Percentiles rank a stretch among this genome's conserved stretches.
Conservation (phyloP, 1,140 invertebrate species). For the Sycobia sp. region DNA sequence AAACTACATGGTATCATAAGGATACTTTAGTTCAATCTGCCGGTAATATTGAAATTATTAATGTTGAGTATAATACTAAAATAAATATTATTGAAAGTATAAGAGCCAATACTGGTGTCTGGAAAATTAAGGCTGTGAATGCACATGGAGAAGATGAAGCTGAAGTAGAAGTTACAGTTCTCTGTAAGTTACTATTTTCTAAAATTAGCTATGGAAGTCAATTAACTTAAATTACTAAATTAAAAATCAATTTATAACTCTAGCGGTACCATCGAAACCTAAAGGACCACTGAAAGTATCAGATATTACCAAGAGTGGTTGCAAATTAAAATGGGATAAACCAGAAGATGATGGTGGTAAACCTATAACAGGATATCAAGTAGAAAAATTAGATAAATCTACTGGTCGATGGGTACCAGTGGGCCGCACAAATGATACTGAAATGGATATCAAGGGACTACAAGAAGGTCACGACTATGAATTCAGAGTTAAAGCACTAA, state of each 20-base stretch:
- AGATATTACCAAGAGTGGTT: conserved; percentile 90
- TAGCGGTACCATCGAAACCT: conserved; percentile 80
- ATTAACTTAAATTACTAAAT: conserved; percentile 6
- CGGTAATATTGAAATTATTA: conserved; percentile 81
- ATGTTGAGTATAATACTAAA: conserved; percentile 93
- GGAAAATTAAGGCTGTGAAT: conserved; percentile 91
- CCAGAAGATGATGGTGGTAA: conserved; percentile 98
- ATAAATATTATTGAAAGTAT: conserved; percentile 83
- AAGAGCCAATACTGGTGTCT: conserved; percentile 85
- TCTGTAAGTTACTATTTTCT: conserved; percentile 67
- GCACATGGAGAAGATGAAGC: conserved; percentile 92
- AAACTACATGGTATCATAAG: conserved; percentile 83
- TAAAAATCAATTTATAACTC: conserved; percentile 24
- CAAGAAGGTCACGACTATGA: conserved; percentile 94
- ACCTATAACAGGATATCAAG: conserved; percentile 92
- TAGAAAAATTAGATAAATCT: conserved; percentile 94
- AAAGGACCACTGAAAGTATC: conserved; percentile 90
- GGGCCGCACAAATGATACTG: conserved; percentile 82
- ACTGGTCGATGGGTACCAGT: conserved; percentile 94
- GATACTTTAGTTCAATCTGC: conserved; percentile 65
- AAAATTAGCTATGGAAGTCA: not conserved
- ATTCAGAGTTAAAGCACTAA: conserved; percentile 97
- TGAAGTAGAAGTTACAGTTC: conserved; percentile 89
- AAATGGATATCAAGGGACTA: conserved; percentile 90
- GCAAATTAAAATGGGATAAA: conserved; percentile 95